Evolutionary conservation across 2,888 invertebrate species (phyloP).

Genomic region (Tolmerus cingulatus): DNA sequence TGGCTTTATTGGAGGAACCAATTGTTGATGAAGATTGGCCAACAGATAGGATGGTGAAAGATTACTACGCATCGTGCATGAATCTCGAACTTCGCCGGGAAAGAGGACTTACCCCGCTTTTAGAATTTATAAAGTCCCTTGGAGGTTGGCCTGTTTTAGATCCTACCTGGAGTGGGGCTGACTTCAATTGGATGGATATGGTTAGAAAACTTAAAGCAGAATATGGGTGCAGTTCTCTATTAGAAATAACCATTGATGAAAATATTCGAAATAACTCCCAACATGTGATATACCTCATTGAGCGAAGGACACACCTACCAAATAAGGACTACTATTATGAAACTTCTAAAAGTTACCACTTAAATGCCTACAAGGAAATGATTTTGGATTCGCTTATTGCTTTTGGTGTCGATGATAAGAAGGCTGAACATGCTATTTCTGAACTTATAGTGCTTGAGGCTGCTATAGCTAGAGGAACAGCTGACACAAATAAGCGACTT

Average conservation of each 20-base stretch:
- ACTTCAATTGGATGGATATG: slow-evolving; percentile 5
- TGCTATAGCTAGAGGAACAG: background rate
- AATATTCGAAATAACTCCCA: slow-evolving; percentile 2
- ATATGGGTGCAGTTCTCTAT: background rate
- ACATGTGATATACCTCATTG: background rate
- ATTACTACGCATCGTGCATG: slow-evolving; percentile 4
- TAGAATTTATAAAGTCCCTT: background rate
- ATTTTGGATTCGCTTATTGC: background rate
- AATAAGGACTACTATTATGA: slow-evolving; percentile 28
- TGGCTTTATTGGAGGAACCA: background rate
- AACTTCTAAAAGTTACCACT: background rate
- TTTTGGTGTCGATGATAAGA: slow-evolving; percentile 1
- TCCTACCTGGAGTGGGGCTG: slow-evolving; percentile 8
- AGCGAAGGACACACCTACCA: background rate
- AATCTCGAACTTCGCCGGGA: background rate
- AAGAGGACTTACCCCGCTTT: background rate
- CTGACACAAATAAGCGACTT: background rate
- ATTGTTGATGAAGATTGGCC: background rate
- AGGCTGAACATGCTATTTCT: background rate
- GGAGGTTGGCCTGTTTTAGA: slow-evolving; percentile 33
- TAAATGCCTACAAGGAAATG: background rate
- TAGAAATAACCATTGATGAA: background rate
- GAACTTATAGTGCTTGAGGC: slow-evolving; percentile 21
- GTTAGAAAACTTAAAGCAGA: slow-evolving; percentile 5
- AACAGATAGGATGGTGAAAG: background rate